phyloP scores from a whole-genome alignment of 30 jellyfish, hydroid and myxozoan species.

The Rhopilema esculentum region DNA sequence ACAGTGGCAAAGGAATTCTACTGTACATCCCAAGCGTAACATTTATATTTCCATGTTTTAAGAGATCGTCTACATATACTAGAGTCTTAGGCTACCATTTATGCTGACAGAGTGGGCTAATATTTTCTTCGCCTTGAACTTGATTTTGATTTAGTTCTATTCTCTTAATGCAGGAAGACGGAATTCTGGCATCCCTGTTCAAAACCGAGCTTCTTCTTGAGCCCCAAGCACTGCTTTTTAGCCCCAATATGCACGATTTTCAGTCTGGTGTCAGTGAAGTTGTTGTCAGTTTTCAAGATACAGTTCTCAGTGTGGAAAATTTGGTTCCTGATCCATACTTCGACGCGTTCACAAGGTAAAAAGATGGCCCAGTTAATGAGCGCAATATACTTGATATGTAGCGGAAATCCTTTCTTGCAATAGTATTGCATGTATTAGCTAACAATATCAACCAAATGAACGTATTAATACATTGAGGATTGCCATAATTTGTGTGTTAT shows the following conservation, averaged over 20 bases:
- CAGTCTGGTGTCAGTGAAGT: constrained; percentile 78
- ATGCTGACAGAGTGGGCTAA: neutral
- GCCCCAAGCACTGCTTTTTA: constrained; percentile 74
- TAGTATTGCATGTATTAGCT: too few relatives aligned
- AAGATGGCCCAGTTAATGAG: neutral
- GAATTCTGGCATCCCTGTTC: constrained; percentile 76
- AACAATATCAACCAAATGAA: too few relatives aligned
- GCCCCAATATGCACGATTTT: constrained; percentile 87
- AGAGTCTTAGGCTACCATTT: neutral
- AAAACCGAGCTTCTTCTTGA: constrained; percentile 84
- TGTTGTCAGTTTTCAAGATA: constrained; percentile 83
- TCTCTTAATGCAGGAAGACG: constrained; percentile 70
- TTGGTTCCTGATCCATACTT: constrained; percentile 89
- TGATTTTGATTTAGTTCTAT: neutral
- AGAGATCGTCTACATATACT: too few relatives aligned
- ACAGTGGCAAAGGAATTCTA: too few relatives aligned
- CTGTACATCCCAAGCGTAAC: too few relatives aligned
- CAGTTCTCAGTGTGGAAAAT: constrained; percentile 91
- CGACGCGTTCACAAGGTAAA: constrained; percentile 96
- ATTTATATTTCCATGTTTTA: too few relatives aligned
- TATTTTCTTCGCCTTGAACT: neutral
- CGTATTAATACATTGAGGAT: too few relatives aligned
- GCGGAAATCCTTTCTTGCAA: too few relatives aligned
- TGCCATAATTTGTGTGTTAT: too few relatives aligned
- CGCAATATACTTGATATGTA: neutral